Evolutionary conservation across 2,113 vertebrate species (phyloP).

Genomic region (Cololabis saira): DNA sequence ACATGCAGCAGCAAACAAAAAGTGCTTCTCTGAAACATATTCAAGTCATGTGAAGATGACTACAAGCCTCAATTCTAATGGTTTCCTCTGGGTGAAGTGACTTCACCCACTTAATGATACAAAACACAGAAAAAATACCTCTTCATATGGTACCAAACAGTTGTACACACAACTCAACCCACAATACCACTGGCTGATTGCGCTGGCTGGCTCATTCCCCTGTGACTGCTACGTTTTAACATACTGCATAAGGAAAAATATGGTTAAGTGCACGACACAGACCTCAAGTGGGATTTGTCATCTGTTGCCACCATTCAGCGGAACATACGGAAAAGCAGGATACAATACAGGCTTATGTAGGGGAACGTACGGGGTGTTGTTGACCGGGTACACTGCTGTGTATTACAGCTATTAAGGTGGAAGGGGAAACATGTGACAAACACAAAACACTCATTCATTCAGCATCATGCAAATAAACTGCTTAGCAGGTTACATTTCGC

Average conservation of each 20-base stretch:
- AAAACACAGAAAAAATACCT: conserved; percentile 39
- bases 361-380: conserved; percentile 29
- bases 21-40: neutral
- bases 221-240: conserved; percentile 48
- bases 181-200: conserved; percentile 48
- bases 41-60: conserved; percentile 11
- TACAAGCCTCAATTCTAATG: conserved; percentile 16
- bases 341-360: conserved; percentile 37
- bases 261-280: conserved; percentile 20
- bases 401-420: conserved; percentile 22
- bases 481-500: neutral
- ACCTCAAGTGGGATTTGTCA: conserved; percentile 46
- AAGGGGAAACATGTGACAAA: conserved; percentile 46
- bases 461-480: conserved; percentile 9
- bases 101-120: conserved; percentile 31
- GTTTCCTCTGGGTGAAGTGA: conserved; percentile 13
- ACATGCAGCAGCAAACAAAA: conserved; percentile 1
- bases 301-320: conserved; percentile 39
- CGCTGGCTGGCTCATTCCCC: conserved; percentile 32
- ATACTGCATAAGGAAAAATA: conserved; percentile 41
- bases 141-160: conserved; percentile 42
- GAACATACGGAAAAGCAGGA: conserved; percentile 26
- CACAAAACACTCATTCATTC: conserved; percentile 37
- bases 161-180: conserved; percentile 20
- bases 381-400: conserved; percentile 26